A percentile compares a stretch with the other conserved stretches of the same genome.
Evolutionary conservation across 2,797 vertebrate genomes (phyloP).

Genomic region (Ciconia nigra): DNA sequence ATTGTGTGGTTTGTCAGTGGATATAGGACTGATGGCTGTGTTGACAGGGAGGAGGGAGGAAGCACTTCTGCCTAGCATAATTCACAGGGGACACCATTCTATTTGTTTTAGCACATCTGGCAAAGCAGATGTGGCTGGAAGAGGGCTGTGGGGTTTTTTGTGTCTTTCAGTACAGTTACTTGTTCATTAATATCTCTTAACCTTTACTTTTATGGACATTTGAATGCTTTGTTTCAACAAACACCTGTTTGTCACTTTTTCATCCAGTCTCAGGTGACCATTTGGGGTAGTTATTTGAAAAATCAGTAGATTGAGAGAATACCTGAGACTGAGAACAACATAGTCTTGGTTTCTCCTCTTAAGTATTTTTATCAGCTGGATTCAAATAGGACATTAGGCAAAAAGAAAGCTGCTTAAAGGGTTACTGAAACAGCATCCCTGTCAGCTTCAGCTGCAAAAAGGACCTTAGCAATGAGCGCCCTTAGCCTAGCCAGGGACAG

Average conservation of each 20-base stretch:
- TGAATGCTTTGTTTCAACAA: background rate
- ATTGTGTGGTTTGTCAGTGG: background rate
- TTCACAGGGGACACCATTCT: background rate
- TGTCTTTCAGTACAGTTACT: background rate
- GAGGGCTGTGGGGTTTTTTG: fast-evolving
- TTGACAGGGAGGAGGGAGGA: background rate
- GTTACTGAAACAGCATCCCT: background rate
- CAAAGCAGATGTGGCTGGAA: background rate
- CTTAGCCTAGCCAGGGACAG: background rate
- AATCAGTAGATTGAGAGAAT: background rate
- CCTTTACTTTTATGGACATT: background rate
- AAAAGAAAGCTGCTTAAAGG: background rate
- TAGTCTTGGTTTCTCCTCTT: background rate
- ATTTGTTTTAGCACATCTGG: background rate
- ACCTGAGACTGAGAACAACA: background rate
- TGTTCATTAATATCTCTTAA: background rate
- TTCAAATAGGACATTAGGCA: background rate
- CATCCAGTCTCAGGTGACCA: background rate
- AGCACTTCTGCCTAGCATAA: background rate
- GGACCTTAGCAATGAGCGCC: background rate
- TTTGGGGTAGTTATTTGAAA: background rate
- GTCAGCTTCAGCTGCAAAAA: background rate
- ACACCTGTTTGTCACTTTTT: background rate
- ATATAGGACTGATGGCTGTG: background rate
- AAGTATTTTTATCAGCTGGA: background rate